Evolutionary conservation across 2,113 vertebrate species (phyloP).

Genomic region (Nansenia antarctica): DNA sequence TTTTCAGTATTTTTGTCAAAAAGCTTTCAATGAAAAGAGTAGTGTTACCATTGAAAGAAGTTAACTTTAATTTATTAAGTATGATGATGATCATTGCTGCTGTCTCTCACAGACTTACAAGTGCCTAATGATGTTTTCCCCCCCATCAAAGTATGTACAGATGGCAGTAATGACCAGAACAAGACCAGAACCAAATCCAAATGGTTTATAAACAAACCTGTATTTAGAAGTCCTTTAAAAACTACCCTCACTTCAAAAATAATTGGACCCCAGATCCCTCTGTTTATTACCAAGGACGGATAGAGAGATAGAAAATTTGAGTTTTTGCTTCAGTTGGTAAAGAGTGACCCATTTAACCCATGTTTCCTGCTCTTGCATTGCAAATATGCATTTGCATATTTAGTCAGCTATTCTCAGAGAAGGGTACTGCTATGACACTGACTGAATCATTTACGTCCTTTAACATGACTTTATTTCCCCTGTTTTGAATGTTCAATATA

Average conservation of each 20-base stretch:
- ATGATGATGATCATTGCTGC: too few relatives aligned
- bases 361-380: background rate
- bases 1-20: background rate
- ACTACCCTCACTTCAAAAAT: background rate
- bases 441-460: background rate
- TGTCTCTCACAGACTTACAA: too few relatives aligned
- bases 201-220: background rate
- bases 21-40: background rate
- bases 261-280: background rate
- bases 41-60: background rate
- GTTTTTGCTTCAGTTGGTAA: background rate
- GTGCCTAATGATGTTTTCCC: too few relatives aligned
- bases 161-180: background rate
- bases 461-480: background rate
- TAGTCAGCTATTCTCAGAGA: too few relatives aligned
- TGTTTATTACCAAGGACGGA: background rate
- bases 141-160: too few relatives aligned
- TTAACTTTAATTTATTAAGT: background rate
- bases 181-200: background rate
- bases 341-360: conserved; percentile 9
- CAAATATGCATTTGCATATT: background rate
- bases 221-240: background rate
- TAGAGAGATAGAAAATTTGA: background rate
- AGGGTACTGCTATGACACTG: conserved; percentile 6
- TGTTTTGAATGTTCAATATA: background rate